Conservation (phyloP, 2,797 vertebrate species). For the Galaxias olidus region DNA sequence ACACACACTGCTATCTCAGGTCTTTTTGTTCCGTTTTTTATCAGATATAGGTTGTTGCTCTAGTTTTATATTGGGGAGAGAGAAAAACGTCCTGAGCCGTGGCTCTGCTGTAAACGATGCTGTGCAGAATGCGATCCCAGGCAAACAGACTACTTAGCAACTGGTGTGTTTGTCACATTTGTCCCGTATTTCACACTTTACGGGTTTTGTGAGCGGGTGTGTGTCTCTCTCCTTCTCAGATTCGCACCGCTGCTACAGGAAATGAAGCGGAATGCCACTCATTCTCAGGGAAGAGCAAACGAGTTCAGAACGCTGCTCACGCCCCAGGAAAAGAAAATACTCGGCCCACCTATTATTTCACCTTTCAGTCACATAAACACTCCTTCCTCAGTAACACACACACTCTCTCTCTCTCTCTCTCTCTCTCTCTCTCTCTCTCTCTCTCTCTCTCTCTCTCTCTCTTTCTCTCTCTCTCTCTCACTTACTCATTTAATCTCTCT, state of each 20-base stretch:
- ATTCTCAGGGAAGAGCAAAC: slow-evolving; percentile 63
- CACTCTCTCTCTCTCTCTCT: slow-evolving; percentile 26
- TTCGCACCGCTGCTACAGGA: slow-evolving; percentile 63
- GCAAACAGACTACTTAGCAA: too few species aligned
- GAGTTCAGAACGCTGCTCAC: slow-evolving; percentile 49
- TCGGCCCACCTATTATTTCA: slow-evolving; percentile 56
- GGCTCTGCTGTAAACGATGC: too few species aligned
- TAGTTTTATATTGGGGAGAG: too few species aligned
- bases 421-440: slow-evolving; percentile 33
- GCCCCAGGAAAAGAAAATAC: slow-evolving; percentile 55
- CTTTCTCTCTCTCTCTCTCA: slow-evolving; percentile 31
- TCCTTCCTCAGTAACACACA: neutral
- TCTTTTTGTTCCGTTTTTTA: too few species aligned
- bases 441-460: slow-evolving; percentile 26
- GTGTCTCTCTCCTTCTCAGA: slow-evolving; percentile 43
- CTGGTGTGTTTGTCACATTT: too few species aligned
- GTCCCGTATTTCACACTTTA: too few species aligned
- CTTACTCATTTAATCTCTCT: slow-evolving; percentile 20
- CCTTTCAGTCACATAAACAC: slow-evolving; percentile 49
- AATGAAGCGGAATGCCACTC: slow-evolving; percentile 79
- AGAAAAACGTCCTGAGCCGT: too few species aligned
- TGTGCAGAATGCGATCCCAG: too few species aligned
- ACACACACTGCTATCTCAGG: too few species aligned
- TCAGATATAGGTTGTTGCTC: too few species aligned
- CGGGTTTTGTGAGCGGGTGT: neutral